Percentiles rank a stretch among this genome's conserved stretches.
These are phyloP conservation scores for Onychorhynchus coronatus DNA, from an alignment of 2,113 vertebrate species.

Conservation along the genomic window DNA sequence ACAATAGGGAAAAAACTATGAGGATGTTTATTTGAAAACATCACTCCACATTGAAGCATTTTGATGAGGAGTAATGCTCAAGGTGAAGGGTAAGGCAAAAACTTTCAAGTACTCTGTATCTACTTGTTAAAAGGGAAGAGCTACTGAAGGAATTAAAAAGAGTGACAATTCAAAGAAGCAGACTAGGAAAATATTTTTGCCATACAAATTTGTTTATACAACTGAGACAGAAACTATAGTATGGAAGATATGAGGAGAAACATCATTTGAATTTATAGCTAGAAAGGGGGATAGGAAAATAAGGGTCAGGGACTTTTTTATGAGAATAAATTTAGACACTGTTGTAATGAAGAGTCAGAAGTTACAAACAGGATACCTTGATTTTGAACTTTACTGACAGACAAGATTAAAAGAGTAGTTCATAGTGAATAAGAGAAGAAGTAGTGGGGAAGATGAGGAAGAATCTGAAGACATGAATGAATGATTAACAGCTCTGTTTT, in stretches of 20 bases:
- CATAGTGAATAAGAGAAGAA: not conserved
- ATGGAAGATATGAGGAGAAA: not conserved
- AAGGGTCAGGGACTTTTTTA: not conserved
- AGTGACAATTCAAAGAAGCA: constrained; percentile 33
- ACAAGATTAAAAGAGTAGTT: not conserved
- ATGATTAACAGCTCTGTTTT: not conserved
- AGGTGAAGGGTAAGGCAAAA: not conserved
- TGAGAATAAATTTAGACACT: not conserved
- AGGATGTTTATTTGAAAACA: not conserved
- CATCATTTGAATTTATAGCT: not conserved
- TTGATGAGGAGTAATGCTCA: not conserved
- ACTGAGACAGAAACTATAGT: not conserved
- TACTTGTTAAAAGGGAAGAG: not conserved
- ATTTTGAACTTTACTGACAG: constrained; percentile 1
- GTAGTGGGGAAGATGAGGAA: not conserved
- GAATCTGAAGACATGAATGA: not conserved
- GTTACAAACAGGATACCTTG: not conserved
- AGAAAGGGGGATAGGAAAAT: not conserved
- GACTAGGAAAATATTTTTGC: constrained; percentile 38
- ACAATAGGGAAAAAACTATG: not conserved
- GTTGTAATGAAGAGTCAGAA: not conserved
- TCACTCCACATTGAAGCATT: not conserved
- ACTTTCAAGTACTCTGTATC: not conserved
- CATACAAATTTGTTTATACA: not conserved
- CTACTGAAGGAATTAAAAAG: not conserved